Base-by-base conservation (phyloP, 2,113 vertebrate genomes). In the Tachysurus fulvidraco region DNA sequence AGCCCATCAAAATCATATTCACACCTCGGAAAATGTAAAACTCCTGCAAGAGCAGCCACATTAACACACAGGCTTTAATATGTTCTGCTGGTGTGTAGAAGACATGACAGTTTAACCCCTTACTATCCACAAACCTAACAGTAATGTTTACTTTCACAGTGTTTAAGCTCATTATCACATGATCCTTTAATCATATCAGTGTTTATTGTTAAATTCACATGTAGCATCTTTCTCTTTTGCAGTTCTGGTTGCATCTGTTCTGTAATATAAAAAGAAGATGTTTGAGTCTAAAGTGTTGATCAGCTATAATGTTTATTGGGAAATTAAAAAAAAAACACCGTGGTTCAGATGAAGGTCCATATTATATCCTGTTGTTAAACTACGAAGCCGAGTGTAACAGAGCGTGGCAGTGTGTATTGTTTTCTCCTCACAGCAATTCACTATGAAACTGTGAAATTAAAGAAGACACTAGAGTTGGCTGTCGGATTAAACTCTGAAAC, bases 1-100 rank as follows among this genome's bases (percentile, higher is more conserved):
- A 74, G 2, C 85, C 88, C 57, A 84, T 89, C 64, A 86, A 86
- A 74, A 74, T 89, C 21, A 76, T 59, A 19, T 17, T 89, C 55
- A 55, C 9, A 36, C 80, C 71, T 25, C 86, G 79, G 21, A 74
- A 55, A 52, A 52, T 54, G 52, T 54, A 12, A 54, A 10, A 54
- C 52, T 36, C 36, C 36, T 36, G 36, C 36, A 36, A 36, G 36
- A 36, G 36, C 36, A 36, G 36, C 2, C 36, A 36, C 36, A 36
- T 36, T 36, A 36, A 36, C 36, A 36, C 36, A 36, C 2, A 36
- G 36, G 36, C 36, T 36, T 36, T 36, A 36, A 36, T 1, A 36
- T 1, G 36, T 36, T 36, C 1, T 36, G 2, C 1, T 1, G 36
- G 36, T 36, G 36, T 36, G 36, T 36, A 36, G 36, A 36, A 36